Percentiles rank a stretch among this genome's conserved stretches.
Conservation (phyloP, 2,113 vertebrate species). For the Ciconia stormi region DNA sequence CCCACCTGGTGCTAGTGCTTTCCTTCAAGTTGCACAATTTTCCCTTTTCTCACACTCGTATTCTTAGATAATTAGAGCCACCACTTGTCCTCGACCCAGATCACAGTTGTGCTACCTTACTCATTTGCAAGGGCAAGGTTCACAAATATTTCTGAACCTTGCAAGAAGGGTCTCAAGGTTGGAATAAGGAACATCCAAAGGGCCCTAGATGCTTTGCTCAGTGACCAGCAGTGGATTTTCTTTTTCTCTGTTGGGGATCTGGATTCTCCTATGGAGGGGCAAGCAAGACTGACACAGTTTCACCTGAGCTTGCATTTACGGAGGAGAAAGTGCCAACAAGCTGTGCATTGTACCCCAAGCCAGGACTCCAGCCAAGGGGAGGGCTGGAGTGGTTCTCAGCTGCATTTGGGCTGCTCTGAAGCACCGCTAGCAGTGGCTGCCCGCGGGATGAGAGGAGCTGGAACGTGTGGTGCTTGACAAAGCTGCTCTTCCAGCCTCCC, state of each 20-base stretch:
- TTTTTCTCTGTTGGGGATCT: background rate
- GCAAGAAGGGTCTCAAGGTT: background rate
- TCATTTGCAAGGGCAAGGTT: background rate
- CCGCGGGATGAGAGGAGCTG: background rate
- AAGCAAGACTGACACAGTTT: background rate
- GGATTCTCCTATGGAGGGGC: background rate
- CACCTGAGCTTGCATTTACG: background rate
- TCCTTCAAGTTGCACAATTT: background rate
- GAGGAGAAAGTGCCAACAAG: background rate
- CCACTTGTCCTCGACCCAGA: background rate
- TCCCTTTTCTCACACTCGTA: background rate
- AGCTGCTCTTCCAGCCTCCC: background rate
- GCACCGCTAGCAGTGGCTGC: background rate
- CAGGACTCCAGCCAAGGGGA: background rate
- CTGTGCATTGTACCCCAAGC: background rate
- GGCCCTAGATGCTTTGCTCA: background rate
- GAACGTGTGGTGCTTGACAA: background rate
- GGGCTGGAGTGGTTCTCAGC: background rate
- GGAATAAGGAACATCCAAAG: background rate
- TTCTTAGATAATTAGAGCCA: background rate
- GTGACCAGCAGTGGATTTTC: background rate
- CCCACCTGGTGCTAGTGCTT: background rate
- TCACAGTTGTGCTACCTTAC: background rate
- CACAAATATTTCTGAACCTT: background rate
- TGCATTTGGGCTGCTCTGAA: background rate